Evolutionary conservation across 2,888 invertebrate genomes (phyloP).

Genomic region (Rhogogaster chlorosoma): DNA sequence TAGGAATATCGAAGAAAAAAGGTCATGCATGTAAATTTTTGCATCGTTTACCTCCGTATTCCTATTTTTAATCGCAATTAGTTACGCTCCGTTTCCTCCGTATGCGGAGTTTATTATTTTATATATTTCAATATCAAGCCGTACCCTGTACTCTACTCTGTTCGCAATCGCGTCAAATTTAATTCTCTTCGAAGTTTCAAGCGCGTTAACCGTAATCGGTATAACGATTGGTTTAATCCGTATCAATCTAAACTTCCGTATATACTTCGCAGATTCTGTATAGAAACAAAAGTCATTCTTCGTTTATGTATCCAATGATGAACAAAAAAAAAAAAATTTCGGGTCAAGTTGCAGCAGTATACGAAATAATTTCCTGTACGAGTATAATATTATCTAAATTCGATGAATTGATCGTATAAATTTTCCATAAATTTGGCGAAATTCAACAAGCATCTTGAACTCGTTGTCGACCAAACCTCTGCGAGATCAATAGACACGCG

Average conservation of each 20-base stretch:
- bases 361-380: background rate
- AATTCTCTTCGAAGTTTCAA: constrained; percentile 5
- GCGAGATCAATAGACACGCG: background rate
- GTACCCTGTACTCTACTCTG: background rate
- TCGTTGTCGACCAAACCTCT: background rate
- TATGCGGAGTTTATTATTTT: background rate
- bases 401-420: background rate
- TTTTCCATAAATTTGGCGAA: background rate
- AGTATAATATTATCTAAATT: background rate
- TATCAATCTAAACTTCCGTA: background rate
- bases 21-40: background rate
- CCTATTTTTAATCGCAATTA: background rate
- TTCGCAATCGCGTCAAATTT: background rate
- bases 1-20: background rate
- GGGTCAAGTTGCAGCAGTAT: too few relatives aligned
- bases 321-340: background rate
- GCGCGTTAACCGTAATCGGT: background rate
- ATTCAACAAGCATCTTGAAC: background rate
- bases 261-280: background rate
- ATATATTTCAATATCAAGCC: background rate
- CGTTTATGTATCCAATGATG: background rate
- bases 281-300: background rate
- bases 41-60: background rate
- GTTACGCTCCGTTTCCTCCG: background rate
- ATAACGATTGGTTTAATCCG: constrained; percentile 25